Evolutionary conservation across 2,113 vertebrate genomes (phyloP).

Genomic region (Chloroceryle aenea): DNA sequence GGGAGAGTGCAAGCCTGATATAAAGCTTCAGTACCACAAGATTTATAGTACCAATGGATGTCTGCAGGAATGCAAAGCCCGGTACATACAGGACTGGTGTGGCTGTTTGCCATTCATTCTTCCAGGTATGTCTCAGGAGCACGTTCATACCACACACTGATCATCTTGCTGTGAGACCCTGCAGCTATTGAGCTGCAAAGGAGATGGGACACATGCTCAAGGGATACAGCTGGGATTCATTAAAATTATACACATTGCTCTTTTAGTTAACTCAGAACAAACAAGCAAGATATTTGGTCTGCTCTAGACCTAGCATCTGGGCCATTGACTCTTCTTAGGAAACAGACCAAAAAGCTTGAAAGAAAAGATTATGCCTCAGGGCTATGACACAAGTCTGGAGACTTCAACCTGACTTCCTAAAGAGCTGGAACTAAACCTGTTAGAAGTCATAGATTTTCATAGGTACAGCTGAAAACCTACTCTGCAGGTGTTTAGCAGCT

Average conservation of each 20-base stretch:
- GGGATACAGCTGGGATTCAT: neutral
- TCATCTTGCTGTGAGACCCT: neutral
- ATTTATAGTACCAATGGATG: conserved; percentile 78
- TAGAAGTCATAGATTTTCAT: neutral
- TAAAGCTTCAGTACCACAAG: conserved; percentile 59
- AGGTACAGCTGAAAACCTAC: rapidly evolving
- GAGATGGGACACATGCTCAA: neutral
- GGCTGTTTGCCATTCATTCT: conserved; percentile 79
- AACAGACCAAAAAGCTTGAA: neutral
- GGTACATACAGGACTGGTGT: conserved; percentile 70
- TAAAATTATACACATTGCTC: neutral
- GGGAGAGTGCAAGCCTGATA: conserved; percentile 80
- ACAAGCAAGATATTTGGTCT: neutral
- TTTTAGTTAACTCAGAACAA: neutral
- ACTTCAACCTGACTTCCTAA: neutral
- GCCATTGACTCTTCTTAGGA: neutral
- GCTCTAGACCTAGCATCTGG: neutral
- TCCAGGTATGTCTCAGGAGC: conserved; percentile 71
- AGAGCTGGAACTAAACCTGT: neutral
- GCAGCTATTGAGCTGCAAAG: neutral
- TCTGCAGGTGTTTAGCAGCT: neutral
- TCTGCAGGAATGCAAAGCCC: conserved; percentile 78
- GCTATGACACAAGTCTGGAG: neutral
- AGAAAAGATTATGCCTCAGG: neutral
- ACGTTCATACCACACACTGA: neutral